Percentiles rank a stretch among this genome's conserved stretches.
Conservation (phyloP, 2,797 vertebrate species). For the Decapterus maruadsi region DNA sequence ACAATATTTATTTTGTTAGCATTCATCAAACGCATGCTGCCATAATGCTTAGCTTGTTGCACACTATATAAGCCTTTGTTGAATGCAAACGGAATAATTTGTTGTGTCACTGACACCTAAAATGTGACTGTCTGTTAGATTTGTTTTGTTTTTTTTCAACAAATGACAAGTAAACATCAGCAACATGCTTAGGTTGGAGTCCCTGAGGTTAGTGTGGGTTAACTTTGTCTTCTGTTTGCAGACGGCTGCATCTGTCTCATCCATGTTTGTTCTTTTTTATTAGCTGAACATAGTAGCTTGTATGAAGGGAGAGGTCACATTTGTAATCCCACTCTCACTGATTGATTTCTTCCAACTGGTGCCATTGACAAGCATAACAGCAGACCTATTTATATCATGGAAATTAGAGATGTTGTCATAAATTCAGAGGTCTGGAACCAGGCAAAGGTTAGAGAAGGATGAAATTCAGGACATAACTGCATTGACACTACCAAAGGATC, state of each 20-base stretch:
- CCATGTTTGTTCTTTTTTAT: constrained; percentile 10
- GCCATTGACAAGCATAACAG: neutral
- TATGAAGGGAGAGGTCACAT: neutral
- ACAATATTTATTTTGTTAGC: too few relatives aligned
- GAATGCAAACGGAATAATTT: too few relatives aligned
- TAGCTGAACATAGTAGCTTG: neutral
- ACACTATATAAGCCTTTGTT: neutral
- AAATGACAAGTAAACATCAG: neutral
- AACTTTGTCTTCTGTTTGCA: neutral
- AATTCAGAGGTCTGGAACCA: neutral
- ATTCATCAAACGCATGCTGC: neutral
- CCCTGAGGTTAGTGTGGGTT: neutral
- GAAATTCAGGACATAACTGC: neutral
- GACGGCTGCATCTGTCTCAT: neutral
- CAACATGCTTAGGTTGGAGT: neutral
- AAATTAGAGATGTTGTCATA: neutral
- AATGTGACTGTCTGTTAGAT: neutral
- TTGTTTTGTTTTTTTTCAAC: neutral
- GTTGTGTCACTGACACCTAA: too few relatives aligned
- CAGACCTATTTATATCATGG: neutral
- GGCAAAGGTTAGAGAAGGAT: neutral
- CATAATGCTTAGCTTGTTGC: neutral
- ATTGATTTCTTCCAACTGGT: neutral
- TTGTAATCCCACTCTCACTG: neutral
- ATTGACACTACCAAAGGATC: too few relatives aligned